A percentile compares a stretch with the other conserved stretches of the same genome.
Evolutionary conservation across 2,888 invertebrate genomes (phyloP).

Genomic region (Sepioteuthis lessoniana): DNA sequence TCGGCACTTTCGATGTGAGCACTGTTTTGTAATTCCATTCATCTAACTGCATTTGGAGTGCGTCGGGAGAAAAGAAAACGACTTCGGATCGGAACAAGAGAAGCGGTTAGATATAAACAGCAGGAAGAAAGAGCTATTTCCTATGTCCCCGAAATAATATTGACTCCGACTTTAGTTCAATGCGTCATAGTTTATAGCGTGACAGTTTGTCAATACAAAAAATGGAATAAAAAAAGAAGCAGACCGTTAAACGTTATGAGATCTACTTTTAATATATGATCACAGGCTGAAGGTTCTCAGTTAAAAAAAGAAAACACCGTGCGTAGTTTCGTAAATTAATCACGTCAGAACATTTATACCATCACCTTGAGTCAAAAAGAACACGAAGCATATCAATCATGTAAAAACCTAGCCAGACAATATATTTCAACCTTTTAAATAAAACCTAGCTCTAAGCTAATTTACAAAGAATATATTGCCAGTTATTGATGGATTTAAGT

Average conservation of each 20-base stretch:
- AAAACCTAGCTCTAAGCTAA: neutral
- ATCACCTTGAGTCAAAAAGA: neutral
- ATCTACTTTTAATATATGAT: neutral
- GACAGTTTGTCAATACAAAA: neutral
- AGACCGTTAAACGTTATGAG: neutral
- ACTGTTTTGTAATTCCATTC: neutral
- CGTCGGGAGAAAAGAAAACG: no score
- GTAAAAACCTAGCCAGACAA: no score
- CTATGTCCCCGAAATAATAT: neutral
- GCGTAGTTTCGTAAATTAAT: neutral
- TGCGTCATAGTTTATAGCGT: neutral
- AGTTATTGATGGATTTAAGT: no score
- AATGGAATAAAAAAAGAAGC: no score
- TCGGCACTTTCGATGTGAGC: no score
- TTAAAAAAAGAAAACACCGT: neutral
- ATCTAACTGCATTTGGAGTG: neutral
- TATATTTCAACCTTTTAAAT: neutral
- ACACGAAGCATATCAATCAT: neutral
- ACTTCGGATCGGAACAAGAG: neutral
- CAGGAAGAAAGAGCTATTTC: neutral
- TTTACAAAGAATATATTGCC: no score
- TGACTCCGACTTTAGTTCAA: neutral
- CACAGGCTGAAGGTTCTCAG: neutral
- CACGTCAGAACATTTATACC: neutral
- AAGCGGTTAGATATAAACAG: neutral